Percentiles rank a stretch among this genome's conserved stretches.
phyloP scores from a whole-genome alignment of 2,113 vertebrate species.

The Copsychus sechellarum region DNA sequence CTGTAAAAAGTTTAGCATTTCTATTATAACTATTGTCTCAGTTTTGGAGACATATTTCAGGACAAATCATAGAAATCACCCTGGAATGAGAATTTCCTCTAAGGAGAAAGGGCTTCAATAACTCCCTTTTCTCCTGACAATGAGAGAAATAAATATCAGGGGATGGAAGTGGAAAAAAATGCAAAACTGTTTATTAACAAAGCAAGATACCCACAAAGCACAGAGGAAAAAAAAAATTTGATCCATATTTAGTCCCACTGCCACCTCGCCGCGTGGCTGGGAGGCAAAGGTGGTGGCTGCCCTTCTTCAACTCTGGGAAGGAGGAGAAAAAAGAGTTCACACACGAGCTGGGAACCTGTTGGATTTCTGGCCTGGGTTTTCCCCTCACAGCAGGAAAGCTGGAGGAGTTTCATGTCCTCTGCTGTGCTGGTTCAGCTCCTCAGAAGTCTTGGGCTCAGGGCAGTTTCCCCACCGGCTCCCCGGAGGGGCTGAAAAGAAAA shows the following conservation, averaged over 20 bases:
- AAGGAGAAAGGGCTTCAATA: not conserved
- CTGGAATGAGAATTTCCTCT: not conserved
- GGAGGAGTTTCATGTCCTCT: not conserved
- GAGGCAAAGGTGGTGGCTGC: not conserved
- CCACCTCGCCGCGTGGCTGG: fast-evolving
- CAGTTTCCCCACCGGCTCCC: fast-evolving
- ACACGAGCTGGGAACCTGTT: not conserved
- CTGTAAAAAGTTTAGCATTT: not conserved
- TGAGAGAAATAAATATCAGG: not conserved
- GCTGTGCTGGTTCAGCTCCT: not conserved
- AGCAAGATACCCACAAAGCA: not conserved
- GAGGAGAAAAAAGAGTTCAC: not conserved
- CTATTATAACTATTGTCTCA: not conserved
- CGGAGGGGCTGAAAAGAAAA: fast-evolving
- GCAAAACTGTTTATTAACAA: not conserved
- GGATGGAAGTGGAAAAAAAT: not conserved
- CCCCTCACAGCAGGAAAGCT: not conserved
- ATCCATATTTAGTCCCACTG: not conserved
- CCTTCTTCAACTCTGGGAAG: not conserved
- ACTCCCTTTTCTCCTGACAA: not conserved
- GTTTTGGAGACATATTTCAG: not conserved
- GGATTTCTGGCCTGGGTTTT: not conserved
- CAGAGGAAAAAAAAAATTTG: not conserved
- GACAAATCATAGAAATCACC: fast-evolving
- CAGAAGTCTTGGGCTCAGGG: not conserved